Base-by-base conservation (phyloP, 2,888 invertebrate genomes). In the Polymixis lichenea region DNA sequence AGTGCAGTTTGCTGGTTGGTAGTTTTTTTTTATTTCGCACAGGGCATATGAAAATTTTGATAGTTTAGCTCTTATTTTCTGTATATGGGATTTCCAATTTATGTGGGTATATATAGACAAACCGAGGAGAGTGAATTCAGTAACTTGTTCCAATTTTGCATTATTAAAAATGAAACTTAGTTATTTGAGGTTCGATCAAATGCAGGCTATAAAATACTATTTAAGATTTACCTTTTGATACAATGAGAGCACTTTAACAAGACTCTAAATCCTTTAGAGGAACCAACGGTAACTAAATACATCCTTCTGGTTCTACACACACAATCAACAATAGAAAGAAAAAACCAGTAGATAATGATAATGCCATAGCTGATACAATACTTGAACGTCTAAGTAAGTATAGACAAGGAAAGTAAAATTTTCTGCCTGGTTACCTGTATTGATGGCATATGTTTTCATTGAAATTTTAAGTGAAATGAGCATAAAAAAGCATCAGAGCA, bases 351-450 rank as follows among this genome's bases (percentile, higher is more conserved):
- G 0, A 28, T 17, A 25, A 66, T 17, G 58, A 46, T 58, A 67
- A 68, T 64, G 38, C 19, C 19, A 32, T 51, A 58, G 32, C 38
- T 49, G 49, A 62, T 76, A 69, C 22, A 77, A 60, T 75, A 77
- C 60, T 46, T 51, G 25, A 32, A 28, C 3, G 28, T 62, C 17
- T 13, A 46, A 32, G 49, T 75, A 62, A 28, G 46, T 75, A 69
- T 60, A 64, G 65, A 58, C 55, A 72, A 62, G 56, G 86, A 86
- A 82, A 86, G 85, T 84, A 61, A 60, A 53, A 78, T 82, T 77
- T 85, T 80, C 77, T 77, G 55, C 65, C 32, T 80, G 68, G 83
- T 78, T 86, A 55, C 78, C 75, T 58, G 17, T 64, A 61, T n/a
- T 86, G 82, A 86, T 82, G 70, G 38, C 5, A 55, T n/a, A n/a